Percentiles rank a stretch among this genome's conserved stretches.
These are phyloP conservation scores for Teleogryllus oceanicus DNA, from an alignment of 2,888 invertebrate species.

Conservation along the genomic window DNA sequence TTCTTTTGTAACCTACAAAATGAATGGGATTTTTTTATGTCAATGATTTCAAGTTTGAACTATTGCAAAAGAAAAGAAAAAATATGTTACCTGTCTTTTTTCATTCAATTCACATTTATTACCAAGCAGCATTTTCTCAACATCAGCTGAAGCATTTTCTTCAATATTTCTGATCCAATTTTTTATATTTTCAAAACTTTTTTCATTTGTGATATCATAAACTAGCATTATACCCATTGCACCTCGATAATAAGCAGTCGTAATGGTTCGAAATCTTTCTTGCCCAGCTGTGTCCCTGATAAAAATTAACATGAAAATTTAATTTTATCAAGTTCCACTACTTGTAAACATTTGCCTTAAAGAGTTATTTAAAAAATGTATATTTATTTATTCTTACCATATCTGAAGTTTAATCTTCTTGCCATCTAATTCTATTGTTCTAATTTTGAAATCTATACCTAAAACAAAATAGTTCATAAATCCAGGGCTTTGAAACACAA, in stretches of 20 bases:
- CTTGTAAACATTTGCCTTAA: background rate
- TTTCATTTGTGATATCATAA: slow-evolving; percentile 98
- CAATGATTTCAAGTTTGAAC: background rate
- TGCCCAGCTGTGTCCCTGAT: slow-evolving; percentile 97
- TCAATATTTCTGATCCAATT: slow-evolving; percentile 99
- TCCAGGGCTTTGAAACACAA: too few species aligned
- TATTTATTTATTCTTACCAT: slow-evolving; percentile 66
- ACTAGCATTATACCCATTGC: slow-evolving; percentile 99
- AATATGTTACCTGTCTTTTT: slow-evolving; percentile 70
- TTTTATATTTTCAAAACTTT: slow-evolving; percentile 98
- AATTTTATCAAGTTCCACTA: background rate
- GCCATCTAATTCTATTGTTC: slow-evolving; percentile 96
- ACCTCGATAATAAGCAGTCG: slow-evolving; percentile 98
- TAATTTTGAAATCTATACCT: slow-evolving; percentile 99
- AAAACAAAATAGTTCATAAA: slow-evolving; percentile 44
- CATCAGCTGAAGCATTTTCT: slow-evolving; percentile 97
- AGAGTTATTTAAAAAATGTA: too few species aligned
- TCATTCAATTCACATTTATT: slow-evolving; percentile 98
- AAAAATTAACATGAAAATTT: background rate
- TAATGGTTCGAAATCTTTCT: slow-evolving; percentile 97
- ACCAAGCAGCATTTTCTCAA: slow-evolving; percentile 97
- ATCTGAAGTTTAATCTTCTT: slow-evolving; percentile 99
- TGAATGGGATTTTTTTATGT: background rate
- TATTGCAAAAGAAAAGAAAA: slow-evolving; percentile 12
- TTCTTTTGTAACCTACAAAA: slow-evolving; percentile 78